These are phyloP conservation scores for Pterostichus niger DNA, from an alignment of 2,888 invertebrate species.

Conservation along the genomic window DNA sequence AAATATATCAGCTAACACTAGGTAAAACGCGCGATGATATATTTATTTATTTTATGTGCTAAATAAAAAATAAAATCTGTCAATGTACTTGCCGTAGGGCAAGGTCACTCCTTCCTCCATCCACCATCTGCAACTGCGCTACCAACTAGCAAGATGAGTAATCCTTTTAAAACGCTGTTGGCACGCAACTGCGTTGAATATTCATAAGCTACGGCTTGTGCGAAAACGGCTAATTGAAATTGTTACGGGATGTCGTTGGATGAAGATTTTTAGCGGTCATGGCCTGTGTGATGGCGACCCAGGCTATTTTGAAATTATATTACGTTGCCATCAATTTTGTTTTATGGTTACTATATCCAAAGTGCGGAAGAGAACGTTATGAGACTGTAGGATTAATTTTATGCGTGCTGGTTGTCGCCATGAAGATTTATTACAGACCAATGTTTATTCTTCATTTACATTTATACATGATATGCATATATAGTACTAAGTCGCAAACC, in stretches of 20 bases:
- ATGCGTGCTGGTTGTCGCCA: not conserved
- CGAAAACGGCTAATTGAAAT: slow-evolving; percentile 62
- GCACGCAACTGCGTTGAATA: slow-evolving; percentile 49
- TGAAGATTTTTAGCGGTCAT: slow-evolving; percentile 45
- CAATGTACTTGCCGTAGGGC: slow-evolving; percentile 18
- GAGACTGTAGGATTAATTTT: not conserved
- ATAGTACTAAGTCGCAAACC: not conserved
- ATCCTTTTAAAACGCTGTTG: slow-evolving; percentile 59
- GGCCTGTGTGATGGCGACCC: slow-evolving; percentile 3
- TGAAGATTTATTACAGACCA: slow-evolving; percentile 1
- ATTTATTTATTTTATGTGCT: no score
- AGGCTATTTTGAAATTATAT: not conserved
- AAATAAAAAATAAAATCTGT: not conserved
- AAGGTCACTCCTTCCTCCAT: slow-evolving; percentile 16
- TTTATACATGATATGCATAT: slow-evolving; percentile 7
- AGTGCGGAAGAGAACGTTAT: not conserved
- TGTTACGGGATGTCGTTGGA: slow-evolving; percentile 57
- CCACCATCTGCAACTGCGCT: slow-evolving; percentile 17
- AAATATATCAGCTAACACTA: no score
- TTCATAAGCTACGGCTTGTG: slow-evolving; percentile 54
- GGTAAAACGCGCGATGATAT: no score
- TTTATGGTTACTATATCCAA: not conserved
- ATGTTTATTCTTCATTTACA: slow-evolving; percentile 8
- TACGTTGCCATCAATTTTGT: not conserved
- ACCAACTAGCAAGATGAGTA: slow-evolving; percentile 55